Evolutionary conservation across 2,797 vertebrate genomes (phyloP).

Genomic region (Gallinago stenura): DNA sequence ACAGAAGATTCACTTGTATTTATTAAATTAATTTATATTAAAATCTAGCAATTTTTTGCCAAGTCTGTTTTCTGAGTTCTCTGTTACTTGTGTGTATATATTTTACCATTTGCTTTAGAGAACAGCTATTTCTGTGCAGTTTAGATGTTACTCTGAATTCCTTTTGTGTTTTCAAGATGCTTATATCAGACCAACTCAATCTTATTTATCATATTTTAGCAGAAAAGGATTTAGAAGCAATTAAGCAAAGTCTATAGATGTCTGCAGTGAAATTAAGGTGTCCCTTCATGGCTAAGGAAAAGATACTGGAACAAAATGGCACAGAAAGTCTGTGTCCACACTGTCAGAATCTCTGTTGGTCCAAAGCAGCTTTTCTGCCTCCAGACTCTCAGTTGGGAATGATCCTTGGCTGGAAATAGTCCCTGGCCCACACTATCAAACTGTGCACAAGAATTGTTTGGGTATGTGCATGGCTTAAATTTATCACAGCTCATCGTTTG

Average conservation of each 20-base stretch:
- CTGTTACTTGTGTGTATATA: background rate
- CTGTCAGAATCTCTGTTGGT: background rate
- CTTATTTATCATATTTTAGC: background rate
- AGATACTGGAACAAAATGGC: background rate
- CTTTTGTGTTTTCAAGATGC: background rate
- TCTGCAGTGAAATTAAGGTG: background rate
- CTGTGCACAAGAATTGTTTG: background rate
- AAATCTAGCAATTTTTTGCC: background rate
- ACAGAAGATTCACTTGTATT: background rate
- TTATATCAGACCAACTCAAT: background rate
- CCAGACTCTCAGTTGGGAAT: background rate
- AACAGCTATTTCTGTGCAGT: background rate
- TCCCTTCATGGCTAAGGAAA: background rate
- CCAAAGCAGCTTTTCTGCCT: background rate
- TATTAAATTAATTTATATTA: background rate
- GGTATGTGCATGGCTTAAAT: background rate
- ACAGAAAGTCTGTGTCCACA: background rate
- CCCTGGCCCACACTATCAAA: background rate
- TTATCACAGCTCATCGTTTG: background rate
- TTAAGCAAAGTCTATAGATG: background rate
- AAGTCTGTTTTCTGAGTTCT: background rate
- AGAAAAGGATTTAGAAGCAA: background rate
- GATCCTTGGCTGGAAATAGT: background rate
- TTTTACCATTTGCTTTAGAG: background rate
- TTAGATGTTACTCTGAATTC: background rate